Evolutionary conservation across 2,113 vertebrate genomes (phyloP).

Genomic region (Prolemur simus): DNA sequence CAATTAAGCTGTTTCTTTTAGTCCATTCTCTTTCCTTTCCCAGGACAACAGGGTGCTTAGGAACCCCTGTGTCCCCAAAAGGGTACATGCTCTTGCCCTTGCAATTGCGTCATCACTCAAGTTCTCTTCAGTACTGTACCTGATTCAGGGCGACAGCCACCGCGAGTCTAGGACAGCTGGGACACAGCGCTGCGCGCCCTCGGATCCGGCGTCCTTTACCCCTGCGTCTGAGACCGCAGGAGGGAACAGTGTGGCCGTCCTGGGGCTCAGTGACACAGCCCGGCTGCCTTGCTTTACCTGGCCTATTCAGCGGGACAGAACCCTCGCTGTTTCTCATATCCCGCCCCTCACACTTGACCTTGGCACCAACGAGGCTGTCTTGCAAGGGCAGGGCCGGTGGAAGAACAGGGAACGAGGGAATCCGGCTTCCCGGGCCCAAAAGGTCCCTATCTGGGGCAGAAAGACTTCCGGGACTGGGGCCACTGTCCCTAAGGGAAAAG

Average conservation of each 20-base stretch:
- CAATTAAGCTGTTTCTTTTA: background rate
- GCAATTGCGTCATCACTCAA: background rate
- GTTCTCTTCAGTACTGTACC: background rate
- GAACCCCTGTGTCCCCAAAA: background rate
- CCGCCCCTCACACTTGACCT: accelerated
- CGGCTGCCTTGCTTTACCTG: background rate
- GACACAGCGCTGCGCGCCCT: background rate
- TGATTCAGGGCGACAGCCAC: background rate
- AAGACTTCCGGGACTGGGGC: background rate
- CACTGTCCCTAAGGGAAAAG: background rate
- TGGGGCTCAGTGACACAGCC: background rate
- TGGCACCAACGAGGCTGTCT: background rate
- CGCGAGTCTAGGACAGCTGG: background rate
- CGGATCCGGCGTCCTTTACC: background rate
- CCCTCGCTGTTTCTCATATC: background rate
- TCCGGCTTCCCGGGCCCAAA: background rate
- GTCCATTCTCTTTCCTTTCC: background rate
- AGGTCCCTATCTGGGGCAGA: background rate
- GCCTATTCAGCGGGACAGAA: background rate
- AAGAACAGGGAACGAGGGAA: background rate
- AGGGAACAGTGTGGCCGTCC: background rate
- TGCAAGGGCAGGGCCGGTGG: accelerated
- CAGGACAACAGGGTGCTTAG: background rate
- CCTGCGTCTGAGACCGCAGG: accelerated
- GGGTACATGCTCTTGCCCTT: background rate